Percentiles rank a stretch among this genome's conserved stretches.
These are phyloP conservation scores for Deilephila porcellus DNA, from an alignment of 2,888 invertebrate genomes.

Conservation along the genomic window DNA sequence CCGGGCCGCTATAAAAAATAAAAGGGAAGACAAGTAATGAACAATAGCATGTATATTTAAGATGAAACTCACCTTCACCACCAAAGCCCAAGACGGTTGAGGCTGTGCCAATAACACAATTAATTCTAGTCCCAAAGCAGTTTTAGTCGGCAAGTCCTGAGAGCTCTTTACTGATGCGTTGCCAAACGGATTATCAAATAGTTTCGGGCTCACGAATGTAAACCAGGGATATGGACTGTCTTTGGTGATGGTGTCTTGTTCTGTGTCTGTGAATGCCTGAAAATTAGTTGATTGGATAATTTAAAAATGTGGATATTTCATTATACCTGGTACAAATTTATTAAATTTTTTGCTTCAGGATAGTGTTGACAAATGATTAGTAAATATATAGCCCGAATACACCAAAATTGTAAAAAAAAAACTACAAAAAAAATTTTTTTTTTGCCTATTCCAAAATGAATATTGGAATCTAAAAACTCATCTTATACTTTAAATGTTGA, in stretches of 20 bases:
- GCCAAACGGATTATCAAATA: conserved; percentile 78
- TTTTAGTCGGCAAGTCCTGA: conserved; percentile 82
- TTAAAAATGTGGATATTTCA: too few species aligned
- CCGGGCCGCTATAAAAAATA: too few species aligned
- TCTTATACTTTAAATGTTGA: too few species aligned
- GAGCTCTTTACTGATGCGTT: conserved; percentile 67
- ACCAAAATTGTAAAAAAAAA: too few species aligned
- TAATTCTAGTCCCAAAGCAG: conserved; percentile 88
- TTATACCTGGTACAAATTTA: too few species aligned
- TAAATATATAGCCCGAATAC: too few species aligned
- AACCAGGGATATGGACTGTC: conserved; percentile 88
- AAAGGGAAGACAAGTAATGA: too few species aligned
- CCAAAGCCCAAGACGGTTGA: conserved; percentile 90
- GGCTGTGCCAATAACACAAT: conserved; percentile 90
- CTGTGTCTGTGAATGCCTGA: conserved; percentile 71
- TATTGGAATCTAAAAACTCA: too few species aligned
- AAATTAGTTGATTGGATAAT: conserved; percentile 25
- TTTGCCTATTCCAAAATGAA: too few species aligned
- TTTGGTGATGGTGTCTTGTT: conserved; percentile 49
- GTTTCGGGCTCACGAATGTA: conserved; percentile 87
- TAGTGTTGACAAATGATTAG: too few species aligned
- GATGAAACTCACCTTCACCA: conserved; percentile 82
- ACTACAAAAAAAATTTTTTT: too few species aligned
- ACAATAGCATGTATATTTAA: background rate
- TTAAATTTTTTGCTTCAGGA: too few species aligned